Evolutionary conservation across 2,888 invertebrate genomes (phyloP), one percentile per base, ranked within the genome.

Genomic region (Adelphocoris suturalis): DNA sequence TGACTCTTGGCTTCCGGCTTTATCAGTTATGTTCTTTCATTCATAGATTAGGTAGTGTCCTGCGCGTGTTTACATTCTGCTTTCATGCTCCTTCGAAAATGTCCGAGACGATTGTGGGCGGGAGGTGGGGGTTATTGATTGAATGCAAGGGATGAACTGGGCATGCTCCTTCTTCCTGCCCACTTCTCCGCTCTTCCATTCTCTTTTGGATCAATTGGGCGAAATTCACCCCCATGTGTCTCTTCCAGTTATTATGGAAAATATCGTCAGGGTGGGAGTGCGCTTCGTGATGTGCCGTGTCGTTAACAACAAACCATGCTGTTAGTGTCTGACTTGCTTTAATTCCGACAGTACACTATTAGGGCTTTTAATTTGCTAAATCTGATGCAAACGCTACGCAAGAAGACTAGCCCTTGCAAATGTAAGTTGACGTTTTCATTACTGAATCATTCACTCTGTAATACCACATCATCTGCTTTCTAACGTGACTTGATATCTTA

Each of bases 381-480:
- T 52, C 91, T 91, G 90, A 97, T 98, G 97, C 97, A 98, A 96
- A 97, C 97, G 93, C 95, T 98, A 94, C 95, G 98, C 94, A 97
- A 97, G 95, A 97, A 97, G 95, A 97, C 97, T 93, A 97, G 97
- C 95, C 97, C 97, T 94, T 96, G 97, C 94, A 97, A 98, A 96
- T 97, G 97, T 97, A 95, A 97, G 97, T 97, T 81, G 27, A 9
- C 55, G 68, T 68, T 68, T 68, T 37, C 37, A 37, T 37, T 37
- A 37, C 37, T 7, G 37, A 37, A 37, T 37, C 37, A 37, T 7
- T 37, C 7, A 37, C 37, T 4, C 37, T n/a, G 37, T 37, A 37
- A 37, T 37, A 2, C 7, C 37, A 37, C 37, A 37, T 37, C 37
- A 37, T 37, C 37, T 37, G 37, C 37, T 37, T 37, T 37, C 37